phyloP scores from a whole-genome alignment of 2,888 invertebrate genomes.

The Lapara coniferarum region DNA sequence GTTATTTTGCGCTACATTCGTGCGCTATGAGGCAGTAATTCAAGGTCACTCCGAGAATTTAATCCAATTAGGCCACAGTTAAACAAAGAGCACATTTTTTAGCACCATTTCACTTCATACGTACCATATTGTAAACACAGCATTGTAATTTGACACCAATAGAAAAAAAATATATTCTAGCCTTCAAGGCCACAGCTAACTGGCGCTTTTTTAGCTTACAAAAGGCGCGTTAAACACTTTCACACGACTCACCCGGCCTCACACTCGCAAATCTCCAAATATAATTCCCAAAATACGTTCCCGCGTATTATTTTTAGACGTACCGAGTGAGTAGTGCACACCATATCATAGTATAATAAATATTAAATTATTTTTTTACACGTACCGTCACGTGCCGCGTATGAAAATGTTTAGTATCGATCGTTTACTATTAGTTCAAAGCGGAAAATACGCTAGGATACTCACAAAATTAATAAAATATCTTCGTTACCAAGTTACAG shows the following conservation, averaged over 20 bases:
- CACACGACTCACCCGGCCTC: slow-evolving; percentile 68
- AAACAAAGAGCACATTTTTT: slow-evolving; percentile 21
- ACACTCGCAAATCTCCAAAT: slow-evolving; percentile 74
- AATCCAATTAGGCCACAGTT: slow-evolving; percentile 16
- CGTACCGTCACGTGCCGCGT: slow-evolving; percentile 56
- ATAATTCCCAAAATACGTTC: slow-evolving; percentile 73
- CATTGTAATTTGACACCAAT: slow-evolving; percentile 28
- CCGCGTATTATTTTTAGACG: slow-evolving; percentile 75
- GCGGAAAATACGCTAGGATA: slow-evolving; percentile 60
- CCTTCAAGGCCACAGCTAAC: slow-evolving; percentile 59
- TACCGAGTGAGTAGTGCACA: slow-evolving; percentile 61
- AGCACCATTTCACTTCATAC: slow-evolving; percentile 22
- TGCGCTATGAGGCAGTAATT: slow-evolving; percentile 14
- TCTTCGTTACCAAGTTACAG: slow-evolving; percentile 67
- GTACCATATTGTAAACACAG: slow-evolving; percentile 19
- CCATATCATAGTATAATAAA: slow-evolving; percentile 56
- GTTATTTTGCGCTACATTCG: slow-evolving; percentile 2
- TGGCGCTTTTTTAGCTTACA: slow-evolving; percentile 45
- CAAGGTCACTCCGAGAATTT: slow-evolving; percentile 18
- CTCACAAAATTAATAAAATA: slow-evolving; percentile 69
- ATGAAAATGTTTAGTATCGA: slow-evolving; percentile 59
- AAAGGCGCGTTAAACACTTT: slow-evolving; percentile 67
- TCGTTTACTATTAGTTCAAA: slow-evolving; percentile 55
- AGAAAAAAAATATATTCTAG: slow-evolving; percentile 26
- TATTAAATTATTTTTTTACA: slow-evolving; percentile 57